A percentile compares a stretch with the other conserved stretches of the same genome.
Conservation (phyloP, 2,113 vertebrate species). For the human region GRCh38 chr4:93575001-93575500, state of each 20-base stretch:
- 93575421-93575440: neutral
- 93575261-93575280: neutral
- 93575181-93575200: neutral
- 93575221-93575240: neutral
- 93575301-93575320: neutral
- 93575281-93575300: neutral
- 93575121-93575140: neutral
- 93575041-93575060: neutral
- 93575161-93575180: neutral
- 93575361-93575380: neutral
- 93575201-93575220: rapidly evolving
- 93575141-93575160: neutral
- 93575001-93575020: neutral
- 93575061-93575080: neutral
- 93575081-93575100: neutral
- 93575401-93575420: neutral
- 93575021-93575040: neutral
- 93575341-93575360: neutral
- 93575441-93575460: neutral
- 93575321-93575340: neutral
- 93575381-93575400: neutral
- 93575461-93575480: neutral
- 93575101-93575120: neutral
- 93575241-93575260: neutral
- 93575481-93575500: neutral